These are phyloP conservation scores for Microcebus ravelobensis DNA, from an alignment of 2,113 vertebrate genomes.

Conservation along the genomic window DNA sequence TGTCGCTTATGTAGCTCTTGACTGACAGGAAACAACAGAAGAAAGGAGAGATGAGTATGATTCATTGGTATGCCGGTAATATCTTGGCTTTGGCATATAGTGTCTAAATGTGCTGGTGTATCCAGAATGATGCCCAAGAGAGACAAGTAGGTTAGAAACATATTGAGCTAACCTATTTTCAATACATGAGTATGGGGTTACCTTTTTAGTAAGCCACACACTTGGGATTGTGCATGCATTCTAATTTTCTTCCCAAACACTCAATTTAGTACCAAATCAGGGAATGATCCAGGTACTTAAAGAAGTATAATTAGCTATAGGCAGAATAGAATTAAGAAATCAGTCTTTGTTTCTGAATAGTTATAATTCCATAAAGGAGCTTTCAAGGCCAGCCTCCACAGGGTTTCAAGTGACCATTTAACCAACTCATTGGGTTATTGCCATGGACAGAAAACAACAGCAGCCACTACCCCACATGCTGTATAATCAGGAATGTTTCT, in stretches of 20 bases:
- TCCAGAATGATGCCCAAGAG: constrained; percentile 29
- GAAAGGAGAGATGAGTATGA: background rate
- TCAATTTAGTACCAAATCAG: background rate
- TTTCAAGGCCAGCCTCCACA: background rate
- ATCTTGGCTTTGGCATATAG: background rate
- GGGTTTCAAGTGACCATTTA: background rate
- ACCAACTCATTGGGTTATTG: background rate
- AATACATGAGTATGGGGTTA: background rate
- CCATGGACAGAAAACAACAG: background rate
- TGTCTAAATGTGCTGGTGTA: background rate
- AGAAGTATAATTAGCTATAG: background rate
- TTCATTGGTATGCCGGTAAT: constrained; percentile 35
- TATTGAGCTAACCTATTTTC: constrained; percentile 1
- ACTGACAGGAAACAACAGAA: constrained; percentile 23
- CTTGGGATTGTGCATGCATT: background rate
- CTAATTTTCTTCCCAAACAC: constrained; percentile 32
- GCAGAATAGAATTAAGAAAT: background rate
- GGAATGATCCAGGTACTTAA: background rate
- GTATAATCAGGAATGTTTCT: background rate
- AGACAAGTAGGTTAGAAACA: constrained; percentile 29
- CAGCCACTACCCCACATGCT: background rate
- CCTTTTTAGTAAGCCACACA: constrained; percentile 1
- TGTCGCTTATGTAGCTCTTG: background rate
- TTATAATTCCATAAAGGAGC: constrained; percentile 4
- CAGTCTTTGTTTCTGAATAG: constrained; percentile 27